phyloP scores from a whole-genome alignment of 2,113 vertebrate species.

The Coracopsis vasa region DNA sequence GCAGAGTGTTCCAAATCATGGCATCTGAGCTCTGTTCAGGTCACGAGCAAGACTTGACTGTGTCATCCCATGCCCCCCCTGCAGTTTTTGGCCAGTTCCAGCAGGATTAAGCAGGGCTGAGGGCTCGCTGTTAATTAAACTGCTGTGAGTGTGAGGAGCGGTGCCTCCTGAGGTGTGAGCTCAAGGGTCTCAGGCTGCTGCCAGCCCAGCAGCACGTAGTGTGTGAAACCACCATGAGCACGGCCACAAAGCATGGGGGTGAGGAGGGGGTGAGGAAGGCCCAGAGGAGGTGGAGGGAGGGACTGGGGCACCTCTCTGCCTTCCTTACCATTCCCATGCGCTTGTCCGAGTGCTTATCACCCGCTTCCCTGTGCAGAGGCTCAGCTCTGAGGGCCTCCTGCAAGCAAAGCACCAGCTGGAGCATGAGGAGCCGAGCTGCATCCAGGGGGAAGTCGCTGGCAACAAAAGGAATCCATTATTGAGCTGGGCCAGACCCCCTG shows the following conservation, averaged over 20 bases:
- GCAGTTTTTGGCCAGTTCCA: not conserved
- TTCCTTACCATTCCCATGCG: fast-evolving
- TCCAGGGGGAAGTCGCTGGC: not conserved
- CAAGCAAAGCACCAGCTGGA: not conserved
- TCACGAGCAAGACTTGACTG: not conserved
- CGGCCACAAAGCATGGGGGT: not conserved
- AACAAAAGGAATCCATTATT: not conserved
- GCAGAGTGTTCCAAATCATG: fast-evolving
- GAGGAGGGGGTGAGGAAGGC: not conserved
- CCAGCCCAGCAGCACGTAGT: fast-evolving
- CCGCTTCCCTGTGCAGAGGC: fast-evolving
- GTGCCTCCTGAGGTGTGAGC: not conserved
- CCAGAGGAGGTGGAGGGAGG: not conserved
- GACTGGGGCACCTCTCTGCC: not conserved
- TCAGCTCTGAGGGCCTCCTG: not conserved
- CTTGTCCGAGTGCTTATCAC: fast-evolving
- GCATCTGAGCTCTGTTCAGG: not conserved
- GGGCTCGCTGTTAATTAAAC: not conserved
- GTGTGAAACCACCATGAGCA: fast-evolving
- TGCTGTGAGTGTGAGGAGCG: not conserved
- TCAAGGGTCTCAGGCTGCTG: not conserved
- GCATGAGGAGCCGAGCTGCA: not conserved
- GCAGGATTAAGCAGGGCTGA: not conserved
- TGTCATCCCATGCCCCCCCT: fast-evolving
- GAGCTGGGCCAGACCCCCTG: not conserved